Evolutionary conservation across 2,113 vertebrate species (phyloP), one percentile per base, ranked within the genome.

Genomic region (Tragelaphus strepsiceros): DNA sequence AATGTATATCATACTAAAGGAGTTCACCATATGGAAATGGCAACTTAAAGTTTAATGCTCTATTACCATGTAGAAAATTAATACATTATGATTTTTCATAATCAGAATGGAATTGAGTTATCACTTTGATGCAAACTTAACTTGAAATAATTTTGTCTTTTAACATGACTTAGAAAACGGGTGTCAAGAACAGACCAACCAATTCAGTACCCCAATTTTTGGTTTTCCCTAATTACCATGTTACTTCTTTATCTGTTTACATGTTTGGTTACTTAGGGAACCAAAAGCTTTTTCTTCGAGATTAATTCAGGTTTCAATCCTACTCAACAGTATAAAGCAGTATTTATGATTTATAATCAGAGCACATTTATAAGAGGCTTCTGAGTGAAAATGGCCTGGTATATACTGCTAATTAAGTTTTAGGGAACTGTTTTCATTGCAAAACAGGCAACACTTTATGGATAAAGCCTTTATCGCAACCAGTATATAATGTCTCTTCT

Each of bases 301-400:
- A 89, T 97, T 96, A 96, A 94, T 93, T 89, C 94, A 67, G 19
- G 21, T 89, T 97, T 96, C 91, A 94, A 93, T 98, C 83, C 51
- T 83, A 74, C 13, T 80, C 22, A 91, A 58, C 12, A 67, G 80
- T 96, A 6, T 78, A 91, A 96, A 97, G 64, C 13, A 64, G 58
- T 78, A 80, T 53, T 97, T 97, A 95, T 92, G 59, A 95, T 81
- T 93, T 97, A 96, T 84, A 96, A 90, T 91, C 67, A 96, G 21
- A 90, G 22, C 17, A 94, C 4, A 85, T 92, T 96, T 95, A 92
- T 82, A 94, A 56, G 21, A 96, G 84, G 53, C n/a, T 94, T 96
- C 74, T 82, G 43, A 97, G 43, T 93, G 32, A 91, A 96, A 97
- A 93, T 1, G 51, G 26, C 35, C 94, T 91, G 26, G 58, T 91